Evolutionary conservation across 2,113 vertebrate species (phyloP).

Genomic region (Chaenogobius annularis): DNA sequence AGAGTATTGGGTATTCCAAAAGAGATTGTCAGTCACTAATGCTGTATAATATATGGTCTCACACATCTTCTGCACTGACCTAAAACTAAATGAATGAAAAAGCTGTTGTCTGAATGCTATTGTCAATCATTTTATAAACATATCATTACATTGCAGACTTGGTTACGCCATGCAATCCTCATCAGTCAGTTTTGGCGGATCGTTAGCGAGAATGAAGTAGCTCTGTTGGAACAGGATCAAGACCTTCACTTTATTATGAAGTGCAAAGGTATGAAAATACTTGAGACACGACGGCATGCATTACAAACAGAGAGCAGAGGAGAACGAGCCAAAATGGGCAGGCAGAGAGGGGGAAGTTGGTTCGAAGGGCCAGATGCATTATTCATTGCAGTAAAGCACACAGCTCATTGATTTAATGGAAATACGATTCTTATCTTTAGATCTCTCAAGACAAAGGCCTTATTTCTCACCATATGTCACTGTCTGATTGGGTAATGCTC

Average conservation of each 20-base stretch:
- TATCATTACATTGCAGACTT: not conserved
- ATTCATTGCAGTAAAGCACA: slow-evolving; percentile 72
- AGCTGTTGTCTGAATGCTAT: not conserved
- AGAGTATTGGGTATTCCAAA: not conserved
- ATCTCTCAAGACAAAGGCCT: slow-evolving; percentile 69
- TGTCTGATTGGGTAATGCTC: slow-evolving; percentile 69
- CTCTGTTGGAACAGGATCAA: slow-evolving; percentile 39
- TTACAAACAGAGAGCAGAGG: slow-evolving; percentile 41
- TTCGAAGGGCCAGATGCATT: slow-evolving; percentile 61
- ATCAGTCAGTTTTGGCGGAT: slow-evolving; percentile 44
- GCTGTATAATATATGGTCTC: slow-evolving; percentile 4
- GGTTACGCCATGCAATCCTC: slow-evolving; percentile 22
- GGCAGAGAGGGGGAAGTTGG: slow-evolving; percentile 34
- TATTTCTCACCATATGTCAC: slow-evolving; percentile 70
- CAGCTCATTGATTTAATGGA: slow-evolving; percentile 76
- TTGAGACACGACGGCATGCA: slow-evolving; percentile 44
- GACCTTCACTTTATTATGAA: slow-evolving; percentile 69
- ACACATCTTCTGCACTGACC: not conserved
- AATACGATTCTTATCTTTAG: slow-evolving; percentile 75
- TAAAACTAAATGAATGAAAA: not conserved
- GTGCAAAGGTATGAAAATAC: slow-evolving; percentile 68
- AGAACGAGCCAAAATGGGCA: slow-evolving; percentile 20
- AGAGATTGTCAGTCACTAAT: slow-evolving; percentile 5
- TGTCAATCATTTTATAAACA: not conserved
- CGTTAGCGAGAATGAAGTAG: slow-evolving; percentile 57